phyloP scores from a whole-genome alignment of 2,888 invertebrate species.

The Uropetala carovei region DNA sequence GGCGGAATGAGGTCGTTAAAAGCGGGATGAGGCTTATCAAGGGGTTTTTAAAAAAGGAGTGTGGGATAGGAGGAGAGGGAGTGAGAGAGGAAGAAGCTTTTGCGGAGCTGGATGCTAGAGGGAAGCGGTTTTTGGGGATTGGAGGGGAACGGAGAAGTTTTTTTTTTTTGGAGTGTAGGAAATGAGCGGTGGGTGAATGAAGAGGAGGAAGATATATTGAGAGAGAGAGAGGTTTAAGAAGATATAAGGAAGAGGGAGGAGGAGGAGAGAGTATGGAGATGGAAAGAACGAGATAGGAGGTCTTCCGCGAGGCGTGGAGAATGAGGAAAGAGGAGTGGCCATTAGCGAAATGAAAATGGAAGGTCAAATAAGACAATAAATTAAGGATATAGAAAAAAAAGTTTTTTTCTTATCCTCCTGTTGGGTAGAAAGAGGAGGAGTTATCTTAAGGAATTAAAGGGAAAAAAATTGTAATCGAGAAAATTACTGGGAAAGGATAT shows the following conservation, averaged over 20 bases:
- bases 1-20: slow-evolving; percentile 14
- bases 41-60: slow-evolving; percentile 1
- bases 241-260: not conserved
- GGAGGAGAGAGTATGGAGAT: not conserved
- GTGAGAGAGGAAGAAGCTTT: not conserved
- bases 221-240: not conserved
- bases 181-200: not conserved
- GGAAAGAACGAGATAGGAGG: not conserved
- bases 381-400: slow-evolving; percentile 9
- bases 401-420: too few relatives aligned
- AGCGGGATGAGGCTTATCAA: slow-evolving; percentile 21
- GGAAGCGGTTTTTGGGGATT: not conserved
- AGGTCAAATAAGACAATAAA: slow-evolving; percentile 19
- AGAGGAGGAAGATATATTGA: not conserved
- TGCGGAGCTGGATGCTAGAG: not conserved
- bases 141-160: not conserved
- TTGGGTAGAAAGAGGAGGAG: slow-evolving; percentile 6
- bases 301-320: slow-evolving; percentile 24
- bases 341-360: slow-evolving; percentile 7
- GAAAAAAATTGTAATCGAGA: slow-evolving; percentile 16
- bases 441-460: slow-evolving; percentile 24
- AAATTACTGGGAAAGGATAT: slow-evolving; percentile 11
- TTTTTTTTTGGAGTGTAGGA: not conserved
- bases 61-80: not conserved
- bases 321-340: slow-evolving; percentile 8